phyloP scores from a whole-genome alignment of 2,113 vertebrate species.

The Pteropus alecto region DNA sequence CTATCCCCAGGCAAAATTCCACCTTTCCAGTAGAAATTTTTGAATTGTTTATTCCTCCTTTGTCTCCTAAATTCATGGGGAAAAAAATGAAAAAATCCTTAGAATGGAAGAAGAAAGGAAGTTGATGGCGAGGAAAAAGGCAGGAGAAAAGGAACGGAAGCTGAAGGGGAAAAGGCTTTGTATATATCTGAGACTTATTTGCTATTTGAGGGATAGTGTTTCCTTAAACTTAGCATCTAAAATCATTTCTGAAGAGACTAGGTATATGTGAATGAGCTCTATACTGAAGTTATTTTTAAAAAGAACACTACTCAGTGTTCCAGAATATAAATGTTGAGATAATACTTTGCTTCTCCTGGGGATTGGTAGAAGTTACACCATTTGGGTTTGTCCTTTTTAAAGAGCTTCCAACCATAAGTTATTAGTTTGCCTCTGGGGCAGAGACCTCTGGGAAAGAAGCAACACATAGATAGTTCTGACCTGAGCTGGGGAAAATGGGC shows the following conservation, averaged over 20 bases:
- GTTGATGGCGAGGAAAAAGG: not conserved
- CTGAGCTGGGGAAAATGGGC: not conserved
- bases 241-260: not conserved
- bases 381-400: constrained; percentile 2
- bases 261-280: not conserved
- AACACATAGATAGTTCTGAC: not conserved
- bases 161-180: not conserved
- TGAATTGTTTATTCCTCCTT: constrained; percentile 44
- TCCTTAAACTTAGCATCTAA: not conserved
- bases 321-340: not conserved
- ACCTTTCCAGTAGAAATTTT: constrained; percentile 74
- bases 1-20: constrained; percentile 80
- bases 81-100: not conserved
- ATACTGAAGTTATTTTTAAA: not conserved
- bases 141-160: not conserved
- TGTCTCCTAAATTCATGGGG: constrained; percentile 70
- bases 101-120: not conserved
- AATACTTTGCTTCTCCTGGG: not conserved
- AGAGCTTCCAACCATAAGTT: constrained; percentile 7
- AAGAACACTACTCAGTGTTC: not conserved
- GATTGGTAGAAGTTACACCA: not conserved
- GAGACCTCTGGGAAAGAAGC: constrained; percentile 4
- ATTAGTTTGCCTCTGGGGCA: constrained; percentile 40
- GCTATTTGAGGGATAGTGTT: not conserved
- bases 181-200: not conserved